Percentiles rank a stretch among this genome's conserved stretches.
Evolutionary conservation across 2,113 vertebrate species (phyloP).

Genomic region (Procapra przewalskii): DNA sequence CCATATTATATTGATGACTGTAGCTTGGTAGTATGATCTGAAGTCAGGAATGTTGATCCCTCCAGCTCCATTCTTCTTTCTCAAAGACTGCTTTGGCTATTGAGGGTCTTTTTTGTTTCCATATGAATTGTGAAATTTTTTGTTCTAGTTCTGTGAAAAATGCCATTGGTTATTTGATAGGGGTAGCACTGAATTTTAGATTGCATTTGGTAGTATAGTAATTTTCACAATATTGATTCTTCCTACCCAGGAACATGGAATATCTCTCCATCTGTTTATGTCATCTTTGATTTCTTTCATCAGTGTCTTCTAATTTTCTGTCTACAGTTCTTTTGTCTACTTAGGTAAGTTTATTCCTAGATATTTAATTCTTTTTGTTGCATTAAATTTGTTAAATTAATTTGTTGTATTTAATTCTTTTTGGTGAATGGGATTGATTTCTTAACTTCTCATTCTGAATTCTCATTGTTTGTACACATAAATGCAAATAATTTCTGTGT

Average conservation of each 20-base stretch:
- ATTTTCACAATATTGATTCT: neutral
- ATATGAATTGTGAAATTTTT: neutral
- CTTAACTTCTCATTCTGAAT: neutral
- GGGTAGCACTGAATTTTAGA: neutral
- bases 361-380: neutral
- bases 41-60: neutral
- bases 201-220: neutral
- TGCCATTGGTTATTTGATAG: neutral
- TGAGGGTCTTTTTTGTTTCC: neutral
- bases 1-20: neutral
- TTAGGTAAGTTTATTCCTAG: neutral
- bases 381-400: no score
- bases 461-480: neutral
- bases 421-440: neutral
- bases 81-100: neutral
- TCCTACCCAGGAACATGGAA: neutral
- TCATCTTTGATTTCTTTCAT: neutral
- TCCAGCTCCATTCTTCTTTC: neutral
- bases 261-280: neutral
- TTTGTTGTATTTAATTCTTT: neutral
- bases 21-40: neutral
- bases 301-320: neutral
- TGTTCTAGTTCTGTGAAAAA: neutral
- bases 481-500: neutral
- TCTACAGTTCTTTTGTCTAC: neutral